Evolutionary conservation across 2,113 vertebrate genomes (phyloP), one percentile per base, ranked within the genome.

Genomic region (Tauraco erythrolophus): DNA sequence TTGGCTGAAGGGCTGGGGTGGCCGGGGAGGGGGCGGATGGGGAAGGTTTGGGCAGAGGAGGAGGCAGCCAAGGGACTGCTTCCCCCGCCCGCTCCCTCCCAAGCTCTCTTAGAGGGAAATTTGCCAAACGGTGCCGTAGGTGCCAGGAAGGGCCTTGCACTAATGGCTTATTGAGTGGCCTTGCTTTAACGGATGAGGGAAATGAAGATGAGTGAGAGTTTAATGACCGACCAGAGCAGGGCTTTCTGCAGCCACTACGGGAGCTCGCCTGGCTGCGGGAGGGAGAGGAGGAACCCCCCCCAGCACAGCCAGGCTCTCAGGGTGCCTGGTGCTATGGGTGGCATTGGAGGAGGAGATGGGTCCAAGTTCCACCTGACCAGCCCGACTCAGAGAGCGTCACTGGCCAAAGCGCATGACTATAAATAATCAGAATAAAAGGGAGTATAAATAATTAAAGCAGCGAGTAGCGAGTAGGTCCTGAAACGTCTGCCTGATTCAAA

Each of bases 401-500:
- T 18, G 2, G 43, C 56, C 35, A 17, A 64, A 81, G 75, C 94
- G 64, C 41, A 62, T 11, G 31, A 35, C 88, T 93, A 87, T 94
- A 96, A 97, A 96, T 94, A 92, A 94, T 66, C 71, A 74, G 92
- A 94, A 95, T 95, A 88, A 93, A 95, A 88, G 89, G 85, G 89
- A 92, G 71, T 60, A 91, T 96, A 96, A 97, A 97, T 97, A 95
- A 97, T 97, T 96, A 96, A 97, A 98, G 88, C 90, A 37, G 94
- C 96, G 96, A 89, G 72, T 88, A 92, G 89, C 23, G 18, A 97
- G 92, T 79, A 86, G 93, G 89, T 95, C 97, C 96, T 53, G 94
- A 97, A 97, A 96, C 7, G 39, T 96, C 97, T 95, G 95, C 97
- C 96, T 97, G 93, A 96, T 97, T 98, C 97, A 97, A 97, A 98